phyloP scores from a whole-genome alignment of 2,888 invertebrate species.

The Lithophane socia region DNA sequence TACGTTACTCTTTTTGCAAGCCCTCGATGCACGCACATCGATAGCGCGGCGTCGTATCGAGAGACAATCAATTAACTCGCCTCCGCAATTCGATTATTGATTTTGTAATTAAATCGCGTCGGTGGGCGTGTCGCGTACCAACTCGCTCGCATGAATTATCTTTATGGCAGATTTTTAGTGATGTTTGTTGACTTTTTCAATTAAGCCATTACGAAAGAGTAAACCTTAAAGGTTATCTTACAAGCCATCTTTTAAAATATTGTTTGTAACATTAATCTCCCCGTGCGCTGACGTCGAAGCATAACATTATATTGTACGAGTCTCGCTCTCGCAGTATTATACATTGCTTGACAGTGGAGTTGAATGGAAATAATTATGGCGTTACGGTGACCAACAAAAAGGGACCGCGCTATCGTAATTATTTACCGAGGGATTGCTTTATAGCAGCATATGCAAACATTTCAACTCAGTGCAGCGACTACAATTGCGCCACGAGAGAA shows the following conservation, averaged over 20 bases:
- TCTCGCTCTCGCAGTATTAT: conserved; percentile 71
- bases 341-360: conserved; percentile 72
- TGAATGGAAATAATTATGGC: conserved; percentile 81
- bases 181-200: conserved; percentile 80
- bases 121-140: conserved; percentile 79
- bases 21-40: conserved; percentile 80
- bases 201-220: conserved; percentile 75
- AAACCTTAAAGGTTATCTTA: conserved; percentile 62
- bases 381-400: conserved; percentile 79
- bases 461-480: conserved; percentile 77
- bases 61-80: conserved; percentile 85
- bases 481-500: conserved; percentile 71
- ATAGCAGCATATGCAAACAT: conserved; percentile 84
- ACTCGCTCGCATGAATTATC: conserved; percentile 73
- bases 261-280: conserved; percentile 63
- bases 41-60: conserved; percentile 81
- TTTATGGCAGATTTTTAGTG: conserved; percentile 73
- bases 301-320: conserved; percentile 64
- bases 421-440: conserved; percentile 85
- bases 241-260: conserved; percentile 61
- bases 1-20: conserved; percentile 59
- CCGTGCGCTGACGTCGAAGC: conserved; percentile 51
- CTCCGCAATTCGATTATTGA: conserved; percentile 87
- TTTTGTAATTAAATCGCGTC: conserved; percentile 88
- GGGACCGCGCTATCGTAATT: conserved; percentile 81